Evolutionary conservation across 1,140 invertebrate genomes (phyloP).

Genomic region (Metopolophium dirhodum): DNA sequence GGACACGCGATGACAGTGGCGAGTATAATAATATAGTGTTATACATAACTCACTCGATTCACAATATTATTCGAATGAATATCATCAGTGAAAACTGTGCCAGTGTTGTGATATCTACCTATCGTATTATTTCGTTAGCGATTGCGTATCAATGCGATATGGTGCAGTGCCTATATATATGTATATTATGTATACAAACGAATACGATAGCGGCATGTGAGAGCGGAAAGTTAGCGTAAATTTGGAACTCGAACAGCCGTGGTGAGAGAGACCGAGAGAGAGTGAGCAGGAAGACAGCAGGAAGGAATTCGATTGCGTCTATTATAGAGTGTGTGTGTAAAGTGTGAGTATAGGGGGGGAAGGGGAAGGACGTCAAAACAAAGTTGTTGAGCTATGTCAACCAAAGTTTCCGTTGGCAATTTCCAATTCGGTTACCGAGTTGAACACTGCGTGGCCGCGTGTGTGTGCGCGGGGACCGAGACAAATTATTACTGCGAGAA

Average conservation of each 20-base stretch:
- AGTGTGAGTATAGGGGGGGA: too few relatives aligned
- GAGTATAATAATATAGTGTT: background rate
- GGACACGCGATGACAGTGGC: background rate
- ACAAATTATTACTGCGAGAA: background rate
- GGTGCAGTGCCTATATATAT: background rate
- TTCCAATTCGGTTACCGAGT: background rate
- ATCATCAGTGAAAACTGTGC: background rate
- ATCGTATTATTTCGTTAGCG: background rate
- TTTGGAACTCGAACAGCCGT: background rate
- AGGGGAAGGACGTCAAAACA: background rate
- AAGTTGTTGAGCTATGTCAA: slow-evolving; percentile 17
- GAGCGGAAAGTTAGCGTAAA: background rate
- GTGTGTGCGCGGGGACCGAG: background rate
- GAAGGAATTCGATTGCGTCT: background rate
- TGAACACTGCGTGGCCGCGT: background rate
- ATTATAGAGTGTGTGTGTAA: background rate
- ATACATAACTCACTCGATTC: background rate
- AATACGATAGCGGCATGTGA: background rate
- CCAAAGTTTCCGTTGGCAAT: background rate
- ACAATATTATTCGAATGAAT: background rate
- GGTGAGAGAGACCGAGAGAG: background rate
- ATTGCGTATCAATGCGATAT: background rate
- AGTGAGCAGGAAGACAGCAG: background rate
- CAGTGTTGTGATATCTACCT: background rate
- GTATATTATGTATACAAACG: background rate